Base-by-base conservation (phyloP, 2,113 vertebrate genomes). In the Lagopus muta region DNA sequence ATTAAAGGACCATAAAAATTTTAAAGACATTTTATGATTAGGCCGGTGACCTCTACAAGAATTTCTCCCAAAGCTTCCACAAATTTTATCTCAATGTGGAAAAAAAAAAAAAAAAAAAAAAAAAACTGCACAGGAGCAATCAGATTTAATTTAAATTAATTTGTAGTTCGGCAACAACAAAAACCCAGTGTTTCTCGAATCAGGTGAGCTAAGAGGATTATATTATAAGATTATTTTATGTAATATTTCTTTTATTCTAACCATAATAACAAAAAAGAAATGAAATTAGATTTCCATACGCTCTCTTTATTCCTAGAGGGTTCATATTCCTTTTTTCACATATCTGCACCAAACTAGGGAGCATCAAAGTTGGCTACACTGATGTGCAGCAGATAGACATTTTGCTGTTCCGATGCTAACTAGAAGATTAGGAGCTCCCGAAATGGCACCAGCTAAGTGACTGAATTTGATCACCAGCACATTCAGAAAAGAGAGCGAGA, bases 1-100 rank as follows among this genome's bases (percentile, higher is more conserved):
- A 82, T 90, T 93, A 90, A 96, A 92, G 25, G 42, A 55, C 62
- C 76, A 74, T 88, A 90, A 96, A 94, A 90, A 25, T 74, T 90
- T 94, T 80, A 88, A 88, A 93, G 38, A 52, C 38, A 40, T 91
- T 94, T 93, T 83, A 86, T 55, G 69, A 71, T 86, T 67, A 83
- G 55, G 79, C 64, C 85, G 80, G 38, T 67, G 57, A 86, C 79
- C 82, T 93, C 85, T 88, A 38, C 57, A 43, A 27, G 32, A 89
- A 74, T 90, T 91, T 86, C 42, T 93, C 55, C 34, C 10, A 6
- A 30, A 34, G 57, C 52, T 74, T 91, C 72, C 82, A 95, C 57
- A 77, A 91, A 88, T 86, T 91, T 82, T 82, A 24, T 55, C 64
- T 95, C 64, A 30, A 24, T 0, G 0, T 25, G 25, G 45, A 73